Base-by-base conservation (phyloP, 2,888 invertebrate genomes). In the Nebria brevicollis region DNA sequence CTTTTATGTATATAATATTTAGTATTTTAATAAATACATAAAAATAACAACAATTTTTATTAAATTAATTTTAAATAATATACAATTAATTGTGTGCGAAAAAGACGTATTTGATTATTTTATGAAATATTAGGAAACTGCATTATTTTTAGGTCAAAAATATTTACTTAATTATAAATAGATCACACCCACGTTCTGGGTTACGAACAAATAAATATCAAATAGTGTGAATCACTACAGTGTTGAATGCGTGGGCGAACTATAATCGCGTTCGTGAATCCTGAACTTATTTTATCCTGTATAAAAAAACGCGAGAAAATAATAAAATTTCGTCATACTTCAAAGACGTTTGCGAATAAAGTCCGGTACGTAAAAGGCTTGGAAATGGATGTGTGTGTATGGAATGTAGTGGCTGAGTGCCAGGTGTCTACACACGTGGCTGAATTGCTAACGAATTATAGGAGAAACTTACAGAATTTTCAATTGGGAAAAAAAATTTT, bases 361-460 rank as follows among this genome's bases (percentile, higher is more conserved):
- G 34, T 54, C 4, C 54, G 54, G 7, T 54, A 70, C 70, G 25
- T 26, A 70, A 15, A 70, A 13, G 54, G 70, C 26, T 70, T 20
- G 34, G 25, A 20, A 70, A 8, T 34, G 25, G 70, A 66, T 70
- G 70, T 4, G 26, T 26, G 34, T 11, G 25, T 26, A 70, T 7
- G 70, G 70, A 70, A 70, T 70, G 70, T 70, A 34, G 70, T 70
- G 70, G 70, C 70, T 10, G 70, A 26, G 34, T 70, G 70, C 70
- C 70, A 70, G 70, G 34, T 70, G 70, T 70, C 25, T 66, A 34
- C 70, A 20, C 70, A 70, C 70, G 70, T 70, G 70, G 70, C 54
- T 54, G 54, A 54, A 54, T 54, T 54, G 13, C 54, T 54, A 54
- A 54, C 54, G 54, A 11, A 54, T 13, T 54, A 13, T 54, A 54